Base-by-base conservation (phyloP, 2,888 invertebrate species). In the Eupithecia subumbrata region DNA sequence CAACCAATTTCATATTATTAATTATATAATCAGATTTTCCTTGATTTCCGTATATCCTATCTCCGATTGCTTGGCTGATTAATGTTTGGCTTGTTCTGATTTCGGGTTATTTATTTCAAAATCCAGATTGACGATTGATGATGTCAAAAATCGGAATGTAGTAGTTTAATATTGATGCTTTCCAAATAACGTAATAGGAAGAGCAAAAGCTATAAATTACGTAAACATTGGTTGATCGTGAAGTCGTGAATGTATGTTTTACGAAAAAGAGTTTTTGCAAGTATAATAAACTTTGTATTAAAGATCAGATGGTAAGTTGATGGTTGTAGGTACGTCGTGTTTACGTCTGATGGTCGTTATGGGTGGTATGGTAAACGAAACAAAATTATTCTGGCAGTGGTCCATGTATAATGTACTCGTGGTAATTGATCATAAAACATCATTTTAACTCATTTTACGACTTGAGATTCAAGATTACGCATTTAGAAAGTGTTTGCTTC, bases 381-480 rank as follows among this genome's bases (percentile, higher is more conserved):
- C 70, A 78, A 4, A 37, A 37, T 79, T 79, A 76, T 73, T 79
- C 84, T 85, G 84, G 84, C 84, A 76, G 76, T 79, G 78, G 78
- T 85, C 85, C 85, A 85, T 81, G 74, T 77, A 71, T 84, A 81
- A 83, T 83, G 71, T 78, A 79, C 75, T 76, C 71, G 77, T 78
- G 77, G 81, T 81, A 82, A 86, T 84, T 84, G 85, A 82, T 87
- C 82, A 78, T 87, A 82, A 86, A 76, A 84, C 80, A 78, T 63
- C 76, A 79, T 79, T 82, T 80, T 82, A 84, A 80, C 78, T 63
- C 76, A 79, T 79, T 82, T 81, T 82, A 83, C 79, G 78, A 80
- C 72, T 78, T 48, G 76, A 74, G 22, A 66, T 66, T 66, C 75
- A 74, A 74, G 74, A 67, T 43, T 30, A 77, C 75, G 70, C 60